Evolutionary conservation across 2,888 invertebrate genomes (phyloP), one percentile per base, ranked within the genome.

Genomic region (Hypercompe scribonia): DNA sequence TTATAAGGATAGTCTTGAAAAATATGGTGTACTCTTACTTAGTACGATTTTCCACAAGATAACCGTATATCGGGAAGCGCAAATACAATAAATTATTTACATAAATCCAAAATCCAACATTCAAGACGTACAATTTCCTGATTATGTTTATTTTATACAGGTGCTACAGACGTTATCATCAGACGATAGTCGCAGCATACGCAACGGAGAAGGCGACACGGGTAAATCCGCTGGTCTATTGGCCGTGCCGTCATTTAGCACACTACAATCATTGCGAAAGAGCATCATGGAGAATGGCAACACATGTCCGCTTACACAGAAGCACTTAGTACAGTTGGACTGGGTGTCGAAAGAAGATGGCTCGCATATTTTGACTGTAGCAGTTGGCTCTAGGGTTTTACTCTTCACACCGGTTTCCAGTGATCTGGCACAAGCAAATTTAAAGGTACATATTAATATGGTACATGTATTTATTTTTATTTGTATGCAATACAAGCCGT

Each of bases 311-410:
- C 91, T 99, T 58, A 98, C 98, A 0, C 99, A 99, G 90, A 99
- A 99, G 91, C 98, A 99, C 92, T 95, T 99, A 39, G 99, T 99
- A 0, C 99, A 99, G 89, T 94, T 99, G 61, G 99, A 99, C 94
- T 99, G 99, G 99, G 99, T 99, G 21, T 99, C 99, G 0, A 99
- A 99, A 84, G 99, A 99, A 92, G 99, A 99, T 90, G 99, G 99
- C 1, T 99, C 99, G 0, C 99, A 99, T 91, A 98, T 99, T 84
- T 93, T 99, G 61, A 99, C 99, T 0, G 99, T 99, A 0, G 99
- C 98, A 0, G 99, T 99, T 58, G 99, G 99, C 0, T 98, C 98
- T 75, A 98, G 98, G 92, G 98, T 99, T 61, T 96, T 99, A 90
- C 94, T 99, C 13, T 99, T 99, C 84, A 98, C 99, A 0, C 98